Conservation (phyloP, 2,888 invertebrate genomes). For the Tanypteryx hageni region DNA sequence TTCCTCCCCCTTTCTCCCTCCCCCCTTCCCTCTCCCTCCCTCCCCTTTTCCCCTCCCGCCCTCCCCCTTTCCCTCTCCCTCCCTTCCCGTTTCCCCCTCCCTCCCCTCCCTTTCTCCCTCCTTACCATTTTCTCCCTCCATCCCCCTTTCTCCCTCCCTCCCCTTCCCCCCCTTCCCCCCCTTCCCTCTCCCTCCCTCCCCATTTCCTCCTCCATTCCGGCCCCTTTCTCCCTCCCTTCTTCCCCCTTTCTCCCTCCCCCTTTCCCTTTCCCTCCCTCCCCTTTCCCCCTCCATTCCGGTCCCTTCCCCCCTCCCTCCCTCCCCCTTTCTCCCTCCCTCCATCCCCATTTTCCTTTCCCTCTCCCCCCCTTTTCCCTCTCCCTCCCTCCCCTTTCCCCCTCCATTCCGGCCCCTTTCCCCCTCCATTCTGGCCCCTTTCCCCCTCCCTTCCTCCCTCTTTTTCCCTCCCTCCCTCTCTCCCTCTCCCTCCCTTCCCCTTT, state of each 20-base stretch:
- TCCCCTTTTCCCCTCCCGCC: too few relatives aligned
- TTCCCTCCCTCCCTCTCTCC: not conserved
- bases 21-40: too few relatives aligned
- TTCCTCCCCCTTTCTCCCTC: not conserved
- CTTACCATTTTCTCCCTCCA: too few relatives aligned
- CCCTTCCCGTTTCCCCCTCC: not conserved
- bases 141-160: too few relatives aligned
- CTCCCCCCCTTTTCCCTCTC: not conserved
- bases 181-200: conserved; percentile 64
- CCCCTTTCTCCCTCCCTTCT: conserved; percentile 67
- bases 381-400: not conserved
- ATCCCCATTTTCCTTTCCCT: too few relatives aligned
- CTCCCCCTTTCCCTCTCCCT: not conserved
- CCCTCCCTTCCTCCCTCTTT: too few relatives aligned
- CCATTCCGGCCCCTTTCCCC: not conserved
- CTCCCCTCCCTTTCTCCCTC: conserved; percentile 65
- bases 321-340: too few relatives aligned
- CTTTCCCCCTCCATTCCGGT: not conserved
- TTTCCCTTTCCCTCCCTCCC: not conserved
- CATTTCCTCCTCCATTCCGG: conserved; percentile 68
- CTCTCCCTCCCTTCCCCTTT: not conserved
- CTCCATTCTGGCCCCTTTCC: not conserved
- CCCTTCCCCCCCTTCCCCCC: conserved; percentile 62
- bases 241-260: not conserved
- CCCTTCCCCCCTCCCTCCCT: not conserved